phyloP scores from a whole-genome alignment of 2,888 invertebrate genomes.

The Platynereis dumerilii region DNA sequence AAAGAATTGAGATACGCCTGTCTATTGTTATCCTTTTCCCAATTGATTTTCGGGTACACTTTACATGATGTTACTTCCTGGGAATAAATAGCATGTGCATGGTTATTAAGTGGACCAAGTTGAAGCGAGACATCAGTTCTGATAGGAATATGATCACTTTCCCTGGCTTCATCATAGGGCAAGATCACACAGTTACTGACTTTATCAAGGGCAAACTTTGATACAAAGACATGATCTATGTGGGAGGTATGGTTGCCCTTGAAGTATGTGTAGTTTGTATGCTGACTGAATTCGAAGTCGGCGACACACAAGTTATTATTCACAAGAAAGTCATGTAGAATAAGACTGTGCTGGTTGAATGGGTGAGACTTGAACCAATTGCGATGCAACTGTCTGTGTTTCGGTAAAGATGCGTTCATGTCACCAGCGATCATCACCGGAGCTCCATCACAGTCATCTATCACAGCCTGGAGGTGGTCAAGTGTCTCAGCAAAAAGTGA shows the following conservation, averaged over 20 bases:
- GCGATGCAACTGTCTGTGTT: neutral
- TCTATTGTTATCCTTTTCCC: neutral
- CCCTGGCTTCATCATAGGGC: neutral
- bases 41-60: neutral
- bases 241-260: too few species aligned
- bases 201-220: neutral
- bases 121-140: neutral
- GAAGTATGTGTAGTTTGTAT: neutral
- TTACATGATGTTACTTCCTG: neutral
- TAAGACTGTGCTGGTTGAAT: conserved; percentile 1
- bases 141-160: neutral
- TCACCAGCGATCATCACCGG: neutral
- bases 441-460: neutral
- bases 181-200: neutral
- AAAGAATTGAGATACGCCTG: neutral
- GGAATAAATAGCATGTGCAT: neutral
- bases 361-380: neutral
- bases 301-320: conserved; percentile 5
- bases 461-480: neutral
- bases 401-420: neutral
- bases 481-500: conserved; percentile 1
- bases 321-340: neutral
- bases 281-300: neutral
- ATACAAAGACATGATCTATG: neutral
- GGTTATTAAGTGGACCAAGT: neutral